These are phyloP conservation scores for Pinctada fucata DNA, from an alignment of 2,888 invertebrate genomes.

Conservation along the genomic window DNA sequence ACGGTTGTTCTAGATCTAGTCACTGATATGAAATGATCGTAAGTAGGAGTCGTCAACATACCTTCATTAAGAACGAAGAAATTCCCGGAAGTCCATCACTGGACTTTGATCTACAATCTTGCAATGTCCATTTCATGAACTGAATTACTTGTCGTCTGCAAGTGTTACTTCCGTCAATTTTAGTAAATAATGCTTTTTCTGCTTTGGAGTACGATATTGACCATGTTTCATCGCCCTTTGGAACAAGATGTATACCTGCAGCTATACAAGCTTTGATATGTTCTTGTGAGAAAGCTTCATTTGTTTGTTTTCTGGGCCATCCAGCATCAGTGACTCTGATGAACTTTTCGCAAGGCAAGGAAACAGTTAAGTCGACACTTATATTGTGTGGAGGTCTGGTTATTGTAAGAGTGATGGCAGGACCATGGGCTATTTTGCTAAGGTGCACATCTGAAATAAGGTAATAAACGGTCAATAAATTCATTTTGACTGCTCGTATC, in stretches of 20 bases:
- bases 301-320: background rate
- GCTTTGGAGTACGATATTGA: background rate
- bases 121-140: background rate
- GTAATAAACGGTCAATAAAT: no score
- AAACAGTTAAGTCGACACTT: background rate
- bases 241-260: background rate
- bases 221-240: constrained; percentile 6
- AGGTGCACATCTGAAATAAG: background rate
- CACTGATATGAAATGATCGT: no score
- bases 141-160: background rate
- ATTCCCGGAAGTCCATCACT: background rate
- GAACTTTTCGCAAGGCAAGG: background rate
- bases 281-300: background rate
- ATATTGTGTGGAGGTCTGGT: background rate
- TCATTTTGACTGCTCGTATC: no score
- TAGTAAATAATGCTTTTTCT: background rate
- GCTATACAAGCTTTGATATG: background rate
- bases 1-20: no score
- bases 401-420: background rate
- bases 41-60: no score
- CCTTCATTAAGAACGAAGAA: background rate
- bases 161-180: background rate
- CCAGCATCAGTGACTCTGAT: background rate
- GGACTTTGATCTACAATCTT: background rate
- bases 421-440: background rate